Evolutionary conservation across 1,140 invertebrate genomes (phyloP).

Genomic region (Trachelipus rathkii): DNA sequence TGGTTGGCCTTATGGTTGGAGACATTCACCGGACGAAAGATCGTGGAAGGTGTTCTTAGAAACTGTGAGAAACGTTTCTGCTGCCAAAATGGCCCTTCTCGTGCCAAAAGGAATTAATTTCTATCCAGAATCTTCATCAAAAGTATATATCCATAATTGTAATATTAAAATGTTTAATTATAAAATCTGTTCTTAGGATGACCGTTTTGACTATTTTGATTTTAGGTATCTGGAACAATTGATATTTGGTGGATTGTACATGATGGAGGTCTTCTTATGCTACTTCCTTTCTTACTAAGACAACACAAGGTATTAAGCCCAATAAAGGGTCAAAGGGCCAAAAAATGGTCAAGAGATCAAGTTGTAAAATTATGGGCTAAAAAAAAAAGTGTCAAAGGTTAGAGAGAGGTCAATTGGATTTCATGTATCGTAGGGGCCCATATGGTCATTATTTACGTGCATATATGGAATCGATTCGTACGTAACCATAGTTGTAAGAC

Average conservation of each 20-base stretch:
- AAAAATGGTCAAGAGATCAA: no score
- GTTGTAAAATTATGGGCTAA: no score
- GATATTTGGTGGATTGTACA: slow-evolving; percentile 99
- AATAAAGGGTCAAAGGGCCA: no score
- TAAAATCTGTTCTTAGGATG: no score
- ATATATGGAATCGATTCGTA: no score
- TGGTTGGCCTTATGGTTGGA: slow-evolving; percentile 96
- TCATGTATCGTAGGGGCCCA: no score
- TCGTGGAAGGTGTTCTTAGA: slow-evolving; percentile 85
- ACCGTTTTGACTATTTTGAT: slow-evolving; percentile 20
- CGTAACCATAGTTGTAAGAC: no score
- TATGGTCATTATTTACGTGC: no score
- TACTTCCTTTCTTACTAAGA: slow-evolving; percentile 92
- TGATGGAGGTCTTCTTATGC: slow-evolving; percentile 94
- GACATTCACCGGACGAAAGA: slow-evolving; percentile 74
- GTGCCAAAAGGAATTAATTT: slow-evolving; percentile 95
- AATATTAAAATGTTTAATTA: not conserved
- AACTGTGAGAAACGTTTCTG: slow-evolving; percentile 65
- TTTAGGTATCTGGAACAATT: slow-evolving; percentile 82
- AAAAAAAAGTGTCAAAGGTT: slow-evolving; percentile 57
- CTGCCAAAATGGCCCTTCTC: slow-evolving; percentile 82
- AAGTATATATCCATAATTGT: slow-evolving; percentile 55
- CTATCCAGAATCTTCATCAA: slow-evolving; percentile 87
- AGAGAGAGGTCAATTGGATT: no score
- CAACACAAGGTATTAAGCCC: slow-evolving; percentile 66